phyloP scores from a whole-genome alignment of 2,888 invertebrate genomes.

The Phyto melanocephala region DNA sequence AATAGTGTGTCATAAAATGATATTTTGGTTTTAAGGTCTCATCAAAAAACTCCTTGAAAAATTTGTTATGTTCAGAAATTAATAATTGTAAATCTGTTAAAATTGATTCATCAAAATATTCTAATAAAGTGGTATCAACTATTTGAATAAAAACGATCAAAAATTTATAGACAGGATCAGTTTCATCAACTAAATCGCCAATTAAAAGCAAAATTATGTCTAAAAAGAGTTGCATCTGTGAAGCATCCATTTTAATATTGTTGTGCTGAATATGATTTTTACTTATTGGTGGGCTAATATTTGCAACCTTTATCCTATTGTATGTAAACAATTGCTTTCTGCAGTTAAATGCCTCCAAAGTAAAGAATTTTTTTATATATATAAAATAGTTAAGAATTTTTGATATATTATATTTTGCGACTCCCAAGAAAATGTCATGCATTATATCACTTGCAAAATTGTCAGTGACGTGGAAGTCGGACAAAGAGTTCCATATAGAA shows the following conservation, averaged over 20 bases:
- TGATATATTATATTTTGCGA: slow-evolving; percentile 55
- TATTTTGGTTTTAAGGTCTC: slow-evolving; percentile 44
- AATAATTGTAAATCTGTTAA: slow-evolving; percentile 20
- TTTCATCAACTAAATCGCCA: slow-evolving; percentile 46
- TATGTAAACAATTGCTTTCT: slow-evolving; percentile 56
- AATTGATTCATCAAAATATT: slow-evolving; percentile 1
- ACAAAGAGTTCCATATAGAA: slow-evolving; percentile 49
- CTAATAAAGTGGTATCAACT: neutral
- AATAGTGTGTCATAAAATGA: slow-evolving; percentile 33
- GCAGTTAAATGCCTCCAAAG: neutral
- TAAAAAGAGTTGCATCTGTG: neutral
- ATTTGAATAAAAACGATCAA: slow-evolving; percentile 46
- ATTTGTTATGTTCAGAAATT: slow-evolving; percentile 22
- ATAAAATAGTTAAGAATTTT: slow-evolving; percentile 62
- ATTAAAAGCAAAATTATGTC: slow-evolving; percentile 47
- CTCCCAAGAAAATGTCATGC: slow-evolving; percentile 61
- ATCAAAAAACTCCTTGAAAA: slow-evolving; percentile 32
- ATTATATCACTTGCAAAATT: slow-evolving; percentile 59
- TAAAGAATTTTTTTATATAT: slow-evolving; percentile 44
- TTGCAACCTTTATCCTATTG: neutral
- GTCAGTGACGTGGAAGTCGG: slow-evolving; percentile 57
- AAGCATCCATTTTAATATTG: no score
- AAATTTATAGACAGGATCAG: slow-evolving; percentile 44
- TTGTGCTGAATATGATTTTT: no score
- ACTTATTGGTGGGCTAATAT: neutral